Evolutionary conservation across 2,113 vertebrate genomes (phyloP).

Genomic region (Tragulus kanchil): DNA sequence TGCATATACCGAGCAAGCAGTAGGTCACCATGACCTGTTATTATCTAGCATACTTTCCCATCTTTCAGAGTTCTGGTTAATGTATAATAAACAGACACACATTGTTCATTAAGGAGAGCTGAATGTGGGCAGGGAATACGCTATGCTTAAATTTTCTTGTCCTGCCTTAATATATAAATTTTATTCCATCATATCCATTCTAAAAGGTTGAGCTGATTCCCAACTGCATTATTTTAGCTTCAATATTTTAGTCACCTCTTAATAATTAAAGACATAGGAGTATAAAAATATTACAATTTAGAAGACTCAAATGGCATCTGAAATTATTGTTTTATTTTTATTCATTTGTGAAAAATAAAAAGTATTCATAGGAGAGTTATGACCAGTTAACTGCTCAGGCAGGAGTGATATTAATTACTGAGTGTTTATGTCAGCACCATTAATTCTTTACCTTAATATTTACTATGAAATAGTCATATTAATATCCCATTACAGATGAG

Average conservation of each 20-base stretch:
- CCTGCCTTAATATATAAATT: neutral
- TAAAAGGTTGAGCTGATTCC: neutral
- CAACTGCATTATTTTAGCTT: neutral
- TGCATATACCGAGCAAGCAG: neutral
- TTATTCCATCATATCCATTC: neutral
- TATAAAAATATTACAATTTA: neutral
- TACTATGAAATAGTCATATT: neutral
- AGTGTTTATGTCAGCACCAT: neutral
- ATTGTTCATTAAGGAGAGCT: neutral
- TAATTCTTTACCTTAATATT: neutral
- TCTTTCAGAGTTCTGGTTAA: neutral
- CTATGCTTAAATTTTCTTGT: neutral
- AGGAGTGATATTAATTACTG: neutral
- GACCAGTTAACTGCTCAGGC: neutral
- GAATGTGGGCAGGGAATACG: neutral
- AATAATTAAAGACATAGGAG: neutral
- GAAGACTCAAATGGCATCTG: neutral
- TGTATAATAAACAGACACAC: neutral
- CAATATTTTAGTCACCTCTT: neutral
- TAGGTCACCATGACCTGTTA: neutral
- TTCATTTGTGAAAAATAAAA: neutral
- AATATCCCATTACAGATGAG: neutral
- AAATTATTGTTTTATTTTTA: conserved; percentile 1
- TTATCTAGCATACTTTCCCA: neutral
- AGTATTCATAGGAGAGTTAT: neutral